Evolutionary conservation across 2,888 invertebrate species (phyloP), one percentile per base, ranked within the genome.

Genomic region (Marasmarcha lunaedactyla): DNA sequence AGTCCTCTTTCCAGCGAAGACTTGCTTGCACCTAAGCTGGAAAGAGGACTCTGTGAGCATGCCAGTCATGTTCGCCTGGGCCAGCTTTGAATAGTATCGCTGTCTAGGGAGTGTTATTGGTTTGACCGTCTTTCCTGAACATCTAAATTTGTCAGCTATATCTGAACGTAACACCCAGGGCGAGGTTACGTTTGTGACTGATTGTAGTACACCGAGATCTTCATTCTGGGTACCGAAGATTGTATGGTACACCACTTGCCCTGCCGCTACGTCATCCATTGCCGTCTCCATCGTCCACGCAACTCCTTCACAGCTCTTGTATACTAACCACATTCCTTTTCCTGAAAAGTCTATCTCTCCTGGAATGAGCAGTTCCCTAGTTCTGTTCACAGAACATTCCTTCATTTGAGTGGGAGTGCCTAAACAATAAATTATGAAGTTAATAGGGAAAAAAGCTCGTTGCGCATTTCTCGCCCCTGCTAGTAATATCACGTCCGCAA

Each of bases 151-250:
- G 20, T 20, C 20, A 7, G 20, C 20, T 5, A 47, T 11, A 5
- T 35, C 35, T 13, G 14, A 35, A 5, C 14, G 14, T 4, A 15
- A 15, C 9, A 10, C 33, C 37, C 41, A 41, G 12, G 37, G 36
- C 11, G 15, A 37, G 14, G 14, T 35, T 10, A 42, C 40, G 2
- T 20, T 20, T 5, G 20, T 20, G 4, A 45, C 40, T 36, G 35
- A 20, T 26, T 36, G 41, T 20, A 47, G 35, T 2, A 47, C 33
- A 2, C 41, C 37, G n/a, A 47, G 15, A 20, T 47, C 46, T 26
- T 47, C 44, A 15, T 37, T 36, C 15, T 37, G 42, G 1, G 47
- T 48, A 25, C 44, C 44, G 35, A 47, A 47, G 2, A 47, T 48
- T 14, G 40, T 9, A 41, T 47, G 47, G 26, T 48, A 47, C 2